A percentile compares a stretch with the other conserved stretches of the same genome.
Evolutionary conservation across 2,113 vertebrate species (phyloP).

Genomic region (Chloroceryle aenea): DNA sequence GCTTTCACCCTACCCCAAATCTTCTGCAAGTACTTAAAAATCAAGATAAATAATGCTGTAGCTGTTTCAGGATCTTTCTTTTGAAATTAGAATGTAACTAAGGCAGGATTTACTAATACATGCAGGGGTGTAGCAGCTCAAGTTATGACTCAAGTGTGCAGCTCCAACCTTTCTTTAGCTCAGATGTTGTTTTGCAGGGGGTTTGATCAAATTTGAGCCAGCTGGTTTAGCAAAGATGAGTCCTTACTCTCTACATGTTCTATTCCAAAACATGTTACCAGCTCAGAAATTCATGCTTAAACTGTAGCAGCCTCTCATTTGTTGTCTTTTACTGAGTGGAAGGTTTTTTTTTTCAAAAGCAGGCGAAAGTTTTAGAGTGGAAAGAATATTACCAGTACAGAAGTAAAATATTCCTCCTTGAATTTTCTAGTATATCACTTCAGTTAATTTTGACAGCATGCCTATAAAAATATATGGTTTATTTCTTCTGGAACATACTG

Average conservation of each 20-base stretch:
- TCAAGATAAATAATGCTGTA: background rate
- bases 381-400: background rate
- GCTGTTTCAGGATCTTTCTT: background rate
- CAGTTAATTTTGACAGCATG: conserved; percentile 50
- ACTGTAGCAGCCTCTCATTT: background rate
- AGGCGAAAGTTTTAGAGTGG: background rate
- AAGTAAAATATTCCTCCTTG: conserved; percentile 1
- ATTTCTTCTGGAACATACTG: conserved; percentile 45
- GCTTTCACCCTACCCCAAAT: background rate
- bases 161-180: background rate
- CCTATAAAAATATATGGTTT: conserved; percentile 45
- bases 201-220: conserved; percentile 8
- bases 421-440: conserved; percentile 4
- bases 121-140: background rate
- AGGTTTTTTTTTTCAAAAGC: background rate
- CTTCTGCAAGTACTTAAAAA: background rate
- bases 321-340: background rate
- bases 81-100: background rate
- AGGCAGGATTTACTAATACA: background rate
- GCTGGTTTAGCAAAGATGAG: background rate
- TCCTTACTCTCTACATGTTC: background rate
- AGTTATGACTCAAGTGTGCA: background rate
- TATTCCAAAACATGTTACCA: background rate
- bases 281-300: background rate
- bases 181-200: background rate